A percentile compares a stretch with the other conserved stretches of the same genome.
Conservation (phyloP, 1,140 invertebrate species). For the Aphis gossypii region DNA sequence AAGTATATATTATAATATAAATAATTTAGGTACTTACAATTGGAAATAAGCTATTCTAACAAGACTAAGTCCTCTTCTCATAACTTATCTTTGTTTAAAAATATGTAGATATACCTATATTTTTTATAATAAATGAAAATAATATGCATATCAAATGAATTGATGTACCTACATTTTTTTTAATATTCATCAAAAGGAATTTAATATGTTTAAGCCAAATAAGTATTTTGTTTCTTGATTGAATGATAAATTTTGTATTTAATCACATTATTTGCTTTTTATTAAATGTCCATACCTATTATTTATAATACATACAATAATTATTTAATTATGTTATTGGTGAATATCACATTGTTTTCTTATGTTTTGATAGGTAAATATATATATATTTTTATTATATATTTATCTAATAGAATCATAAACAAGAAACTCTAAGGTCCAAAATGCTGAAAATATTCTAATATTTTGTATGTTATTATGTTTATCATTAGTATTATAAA, state of each 20-base stretch:
- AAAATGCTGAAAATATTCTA: too few relatives aligned
- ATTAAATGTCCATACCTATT: background rate
- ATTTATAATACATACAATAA: background rate
- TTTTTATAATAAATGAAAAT: background rate
- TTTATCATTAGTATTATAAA: too few relatives aligned
- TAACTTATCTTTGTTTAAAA: too few relatives aligned
- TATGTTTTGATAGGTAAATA: background rate
- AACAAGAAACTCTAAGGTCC: too few relatives aligned
- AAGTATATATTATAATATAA: too few relatives aligned
- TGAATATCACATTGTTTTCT: background rate
- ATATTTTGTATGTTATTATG: too few relatives aligned
- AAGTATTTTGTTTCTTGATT: background rate
- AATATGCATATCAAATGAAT: background rate
- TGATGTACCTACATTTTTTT: background rate
- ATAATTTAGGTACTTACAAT: too few relatives aligned
- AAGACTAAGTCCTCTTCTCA: too few relatives aligned
- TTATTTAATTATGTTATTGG: background rate
- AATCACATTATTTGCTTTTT: background rate
- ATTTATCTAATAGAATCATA: too few relatives aligned
- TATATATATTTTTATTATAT: too few relatives aligned
- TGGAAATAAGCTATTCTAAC: too few relatives aligned
- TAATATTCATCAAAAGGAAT: background rate
- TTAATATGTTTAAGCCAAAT: background rate
- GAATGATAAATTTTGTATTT: background rate
- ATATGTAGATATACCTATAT: too few relatives aligned